Evolutionary conservation across 2,113 vertebrate species (phyloP).

Genomic region (Talpa occidentalis): DNA sequence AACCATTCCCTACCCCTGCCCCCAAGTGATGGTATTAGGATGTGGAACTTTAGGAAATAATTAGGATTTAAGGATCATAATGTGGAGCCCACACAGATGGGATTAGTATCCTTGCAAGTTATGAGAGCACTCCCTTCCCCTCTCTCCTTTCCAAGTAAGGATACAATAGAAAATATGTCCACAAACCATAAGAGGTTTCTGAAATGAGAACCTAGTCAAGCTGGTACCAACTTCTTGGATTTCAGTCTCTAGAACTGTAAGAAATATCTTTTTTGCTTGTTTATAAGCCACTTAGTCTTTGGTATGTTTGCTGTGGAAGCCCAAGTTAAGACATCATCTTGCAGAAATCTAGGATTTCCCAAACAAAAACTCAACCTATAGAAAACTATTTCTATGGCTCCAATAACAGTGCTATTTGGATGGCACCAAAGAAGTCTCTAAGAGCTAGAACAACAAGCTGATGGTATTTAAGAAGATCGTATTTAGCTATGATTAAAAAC

Average conservation of each 20-base stretch:
- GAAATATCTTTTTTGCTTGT: neutral
- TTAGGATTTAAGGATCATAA: neutral
- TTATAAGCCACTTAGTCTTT: neutral
- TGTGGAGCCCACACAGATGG: neutral
- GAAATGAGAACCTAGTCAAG: neutral
- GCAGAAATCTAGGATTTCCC: neutral
- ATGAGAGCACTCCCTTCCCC: neutral
- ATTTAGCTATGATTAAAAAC: neutral
- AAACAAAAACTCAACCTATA: neutral
- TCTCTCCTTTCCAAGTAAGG: neutral
- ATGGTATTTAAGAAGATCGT: neutral
- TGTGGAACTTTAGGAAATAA: neutral
- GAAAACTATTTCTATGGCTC: neutral
- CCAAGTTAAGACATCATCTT: neutral
- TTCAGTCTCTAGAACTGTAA: neutral
- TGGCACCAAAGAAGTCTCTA: neutral
- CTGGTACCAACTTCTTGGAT: neutral
- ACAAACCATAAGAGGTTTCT: neutral
- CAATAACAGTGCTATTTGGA: neutral
- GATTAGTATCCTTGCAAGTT: neutral
- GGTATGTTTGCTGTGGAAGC: neutral
- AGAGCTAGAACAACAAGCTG: neutral
- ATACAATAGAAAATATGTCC: neutral
- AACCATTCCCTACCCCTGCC: neutral
- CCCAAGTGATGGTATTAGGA: neutral